phyloP scores from a whole-genome alignment of 2,888 invertebrate species.

The Gisinianus flammeolus region DNA sequence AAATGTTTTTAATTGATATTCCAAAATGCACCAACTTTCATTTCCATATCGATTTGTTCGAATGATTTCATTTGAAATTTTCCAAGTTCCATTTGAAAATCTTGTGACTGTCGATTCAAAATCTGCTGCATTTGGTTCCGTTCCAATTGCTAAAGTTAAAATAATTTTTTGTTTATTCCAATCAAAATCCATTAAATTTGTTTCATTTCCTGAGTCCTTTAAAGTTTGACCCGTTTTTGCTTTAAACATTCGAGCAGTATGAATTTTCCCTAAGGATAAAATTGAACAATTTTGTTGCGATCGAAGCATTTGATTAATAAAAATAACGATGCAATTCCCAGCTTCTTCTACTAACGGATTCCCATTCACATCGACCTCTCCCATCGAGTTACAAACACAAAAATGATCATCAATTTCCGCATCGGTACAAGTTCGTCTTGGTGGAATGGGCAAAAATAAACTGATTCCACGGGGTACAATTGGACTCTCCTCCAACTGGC shows the following conservation, averaged over 20 bases:
- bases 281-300: neutral
- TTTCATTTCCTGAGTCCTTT: neutral
- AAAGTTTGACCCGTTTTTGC: neutral
- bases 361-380: neutral
- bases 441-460: constrained; percentile 76
- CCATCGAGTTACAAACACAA: constrained; percentile 78
- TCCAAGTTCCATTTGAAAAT: constrained; percentile 12
- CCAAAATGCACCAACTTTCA: constrained; percentile 31
- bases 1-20: constrained; percentile 5
- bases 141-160: neutral
- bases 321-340: neutral
- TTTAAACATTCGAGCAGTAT: neutral
- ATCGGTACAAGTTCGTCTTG: constrained; percentile 74
- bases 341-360: neutral
- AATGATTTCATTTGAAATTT: constrained; percentile 16
- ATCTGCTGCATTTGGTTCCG: neutral
- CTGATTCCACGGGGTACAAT: constrained; percentile 70
- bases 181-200: neutral
- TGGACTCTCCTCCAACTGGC: constrained; percentile 64
- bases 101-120: constrained; percentile 14
- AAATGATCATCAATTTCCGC: constrained; percentile 83
- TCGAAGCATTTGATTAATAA: neutral
- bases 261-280: neutral
- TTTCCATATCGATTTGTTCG: constrained; percentile 31
- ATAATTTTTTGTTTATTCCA: neutral